Evolutionary conservation across 2,797 vertebrate species (phyloP).

Genomic region (Brachyrhaphis roseni): DNA sequence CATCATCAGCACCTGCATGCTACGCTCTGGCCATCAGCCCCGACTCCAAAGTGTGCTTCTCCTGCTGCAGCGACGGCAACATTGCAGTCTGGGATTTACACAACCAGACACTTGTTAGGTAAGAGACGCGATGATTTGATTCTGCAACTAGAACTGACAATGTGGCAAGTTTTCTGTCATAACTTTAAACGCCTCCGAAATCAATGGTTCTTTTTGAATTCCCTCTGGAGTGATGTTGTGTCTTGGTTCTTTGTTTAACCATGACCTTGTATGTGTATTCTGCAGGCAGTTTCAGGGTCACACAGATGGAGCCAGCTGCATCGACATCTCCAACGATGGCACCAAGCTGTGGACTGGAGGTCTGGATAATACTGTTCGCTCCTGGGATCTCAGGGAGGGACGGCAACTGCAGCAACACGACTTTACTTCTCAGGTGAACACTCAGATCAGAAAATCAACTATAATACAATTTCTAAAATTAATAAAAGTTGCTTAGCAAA

Average conservation of each 20-base stretch:
- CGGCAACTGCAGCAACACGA: slow-evolving; percentile 98
- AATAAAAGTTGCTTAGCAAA: not conserved
- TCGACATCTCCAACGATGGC: slow-evolving; percentile 97
- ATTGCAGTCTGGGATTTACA: slow-evolving; percentile 97
- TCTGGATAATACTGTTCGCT: slow-evolving; percentile 97
- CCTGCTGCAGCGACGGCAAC: slow-evolving; percentile 96
- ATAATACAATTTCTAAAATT: not conserved
- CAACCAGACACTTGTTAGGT: slow-evolving; percentile 97
- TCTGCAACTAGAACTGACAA: not conserved
- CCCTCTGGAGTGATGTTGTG: slow-evolving; percentile 1
- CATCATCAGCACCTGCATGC: slow-evolving; percentile 94
- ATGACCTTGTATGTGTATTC: slow-evolving; percentile 35
- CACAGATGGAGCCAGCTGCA: slow-evolving; percentile 98
- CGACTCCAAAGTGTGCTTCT: slow-evolving; percentile 97
- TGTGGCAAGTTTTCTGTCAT: not conserved
- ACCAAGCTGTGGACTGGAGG: slow-evolving; percentile 99
- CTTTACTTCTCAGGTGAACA: slow-evolving; percentile 96
- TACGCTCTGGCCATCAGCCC: slow-evolving; percentile 97
- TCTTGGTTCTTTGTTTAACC: slow-evolving; percentile 37
- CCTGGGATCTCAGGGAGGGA: slow-evolving; percentile 97
- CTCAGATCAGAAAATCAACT: not conserved
- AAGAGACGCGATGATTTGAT: slow-evolving; percentile 43
- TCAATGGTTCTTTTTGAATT: not conserved
- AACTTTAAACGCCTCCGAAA: not conserved
- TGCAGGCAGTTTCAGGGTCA: slow-evolving; percentile 96